Percentiles rank a stretch among this genome's conserved stretches.
Conservation (phyloP, 2,888 invertebrate species). For the Standfussiana lucernea region DNA sequence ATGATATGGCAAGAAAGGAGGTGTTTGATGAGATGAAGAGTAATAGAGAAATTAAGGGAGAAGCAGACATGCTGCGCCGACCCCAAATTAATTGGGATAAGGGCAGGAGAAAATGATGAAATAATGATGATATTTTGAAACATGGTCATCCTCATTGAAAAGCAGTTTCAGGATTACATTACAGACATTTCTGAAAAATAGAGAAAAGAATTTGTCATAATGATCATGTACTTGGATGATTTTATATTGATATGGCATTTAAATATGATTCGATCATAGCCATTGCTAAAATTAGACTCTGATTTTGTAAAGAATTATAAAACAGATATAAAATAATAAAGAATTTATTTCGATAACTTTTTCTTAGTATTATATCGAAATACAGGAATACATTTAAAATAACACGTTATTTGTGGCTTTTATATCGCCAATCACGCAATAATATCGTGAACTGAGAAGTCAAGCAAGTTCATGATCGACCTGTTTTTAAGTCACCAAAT, state of each 20-base stretch:
- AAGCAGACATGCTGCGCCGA: no score
- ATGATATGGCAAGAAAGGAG: no score
- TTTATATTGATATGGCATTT: background rate
- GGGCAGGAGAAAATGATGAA: no score
- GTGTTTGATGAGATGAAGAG: no score
- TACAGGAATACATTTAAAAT: no score
- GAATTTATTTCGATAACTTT: background rate
- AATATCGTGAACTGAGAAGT: slow-evolving; percentile 46
- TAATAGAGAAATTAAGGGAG: no score
- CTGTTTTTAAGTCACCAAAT: slow-evolving; percentile 39
- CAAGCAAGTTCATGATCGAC: slow-evolving; percentile 43
- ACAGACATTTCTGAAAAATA: background rate
- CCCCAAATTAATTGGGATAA: no score
- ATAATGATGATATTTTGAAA: background rate
- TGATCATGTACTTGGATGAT: background rate
- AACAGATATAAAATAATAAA: background rate
- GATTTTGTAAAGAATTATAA: background rate
- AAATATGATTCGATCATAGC: background rate
- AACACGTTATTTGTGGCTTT: slow-evolving; percentile 6
- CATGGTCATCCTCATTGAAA: background rate
- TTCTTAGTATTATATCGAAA: slow-evolving; percentile 6
- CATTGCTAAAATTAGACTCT: background rate
- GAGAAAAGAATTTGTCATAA: fast-evolving
- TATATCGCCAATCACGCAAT: slow-evolving; percentile 37
- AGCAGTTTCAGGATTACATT: background rate